phyloP scores from a whole-genome alignment of 2,113 vertebrate genomes.

The Aspiorhynchus laticeps region DNA sequence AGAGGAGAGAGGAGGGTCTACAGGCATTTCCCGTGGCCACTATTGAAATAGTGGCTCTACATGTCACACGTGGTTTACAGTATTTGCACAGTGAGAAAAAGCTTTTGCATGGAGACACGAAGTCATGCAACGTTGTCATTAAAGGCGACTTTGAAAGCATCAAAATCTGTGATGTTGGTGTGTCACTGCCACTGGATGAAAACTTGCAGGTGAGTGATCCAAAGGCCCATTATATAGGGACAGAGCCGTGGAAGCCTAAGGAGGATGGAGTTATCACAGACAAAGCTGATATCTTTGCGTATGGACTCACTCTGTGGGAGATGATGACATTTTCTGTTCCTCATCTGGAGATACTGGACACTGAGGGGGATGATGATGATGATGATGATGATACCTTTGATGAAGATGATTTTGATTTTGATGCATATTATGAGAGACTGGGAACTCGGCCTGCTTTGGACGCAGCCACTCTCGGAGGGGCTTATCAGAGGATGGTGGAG shows the following conservation, averaged over 20 bases:
- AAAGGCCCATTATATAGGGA: slow-evolving; percentile 82
- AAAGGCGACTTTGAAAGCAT: slow-evolving; percentile 86
- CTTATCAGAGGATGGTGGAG: slow-evolving; percentile 82
- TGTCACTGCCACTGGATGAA: slow-evolving; percentile 86
- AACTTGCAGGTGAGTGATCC: slow-evolving; percentile 88
- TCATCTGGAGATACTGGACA: slow-evolving; percentile 79
- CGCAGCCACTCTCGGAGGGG: slow-evolving; percentile 75
- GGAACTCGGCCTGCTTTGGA: slow-evolving; percentile 86
- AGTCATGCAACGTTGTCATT: slow-evolving; percentile 89
- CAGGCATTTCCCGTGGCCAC: slow-evolving; percentile 79
- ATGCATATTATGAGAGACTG: slow-evolving; percentile 83
- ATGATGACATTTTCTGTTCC: slow-evolving; percentile 93
- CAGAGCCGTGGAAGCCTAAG: slow-evolving; percentile 92
- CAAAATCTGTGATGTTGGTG: slow-evolving; percentile 92
- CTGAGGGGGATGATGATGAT: slow-evolving; percentile 48
- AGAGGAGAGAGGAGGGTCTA: slow-evolving; percentile 65
- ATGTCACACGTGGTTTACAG: slow-evolving; percentile 84
- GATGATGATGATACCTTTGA: slow-evolving; percentile 72
- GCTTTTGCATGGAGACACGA: slow-evolving; percentile 89
- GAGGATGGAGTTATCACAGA: slow-evolving; percentile 85
- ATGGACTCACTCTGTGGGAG: slow-evolving; percentile 94
- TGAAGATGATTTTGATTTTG: slow-evolving; percentile 85
- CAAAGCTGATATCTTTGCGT: slow-evolving; percentile 89
- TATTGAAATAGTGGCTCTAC: slow-evolving; percentile 85
- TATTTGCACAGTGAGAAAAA: slow-evolving; percentile 90